Conservation (phyloP, 2,888 invertebrate species). For the Furcula furcula region DNA sequence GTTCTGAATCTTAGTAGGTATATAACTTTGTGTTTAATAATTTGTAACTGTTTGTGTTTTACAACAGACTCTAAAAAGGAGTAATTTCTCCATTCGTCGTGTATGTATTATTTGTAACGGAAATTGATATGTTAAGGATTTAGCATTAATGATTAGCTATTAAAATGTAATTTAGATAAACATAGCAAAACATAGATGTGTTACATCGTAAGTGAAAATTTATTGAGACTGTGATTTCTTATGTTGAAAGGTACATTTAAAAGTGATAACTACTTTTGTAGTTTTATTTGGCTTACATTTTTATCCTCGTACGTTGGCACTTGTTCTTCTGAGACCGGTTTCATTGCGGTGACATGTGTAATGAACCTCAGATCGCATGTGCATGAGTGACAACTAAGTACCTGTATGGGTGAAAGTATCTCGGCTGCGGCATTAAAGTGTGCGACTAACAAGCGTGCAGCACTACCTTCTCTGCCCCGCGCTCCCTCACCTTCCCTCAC, state of each 20-base stretch:
- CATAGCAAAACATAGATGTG: constrained; percentile 2
- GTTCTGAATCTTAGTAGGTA: too few relatives aligned
- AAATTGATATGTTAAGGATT: neutral
- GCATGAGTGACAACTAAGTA: constrained; percentile 59
- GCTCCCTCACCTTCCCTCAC: constrained; percentile 46
- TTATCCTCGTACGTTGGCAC: constrained; percentile 4
- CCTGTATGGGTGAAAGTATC: constrained; percentile 72
- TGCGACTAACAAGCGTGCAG: constrained; percentile 53
- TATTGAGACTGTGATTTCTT: constrained; percentile 33
- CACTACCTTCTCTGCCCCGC: constrained; percentile 26
- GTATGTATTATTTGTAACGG: too few relatives aligned
- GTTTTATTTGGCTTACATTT: constrained; percentile 29
- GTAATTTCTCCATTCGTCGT: too few relatives aligned
- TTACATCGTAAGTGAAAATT: constrained; percentile 16
- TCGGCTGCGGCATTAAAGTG: constrained; percentile 60
- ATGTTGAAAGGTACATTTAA: constrained; percentile 29
- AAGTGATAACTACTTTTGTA: constrained; percentile 20
- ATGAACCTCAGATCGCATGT: constrained; percentile 50
- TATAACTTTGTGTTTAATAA: too few relatives aligned
- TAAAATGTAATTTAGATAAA: constrained; percentile 1
- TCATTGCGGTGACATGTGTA: constrained; percentile 28
- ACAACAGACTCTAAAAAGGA: too few relatives aligned
- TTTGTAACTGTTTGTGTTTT: too few relatives aligned
- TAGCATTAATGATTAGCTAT: neutral
- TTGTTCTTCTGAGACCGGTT: constrained; percentile 18